A percentile compares a stretch with the other conserved stretches of the same genome.
Conservation (phyloP, 2,888 invertebrate species). For the Thysanoteuthis rhombus region DNA sequence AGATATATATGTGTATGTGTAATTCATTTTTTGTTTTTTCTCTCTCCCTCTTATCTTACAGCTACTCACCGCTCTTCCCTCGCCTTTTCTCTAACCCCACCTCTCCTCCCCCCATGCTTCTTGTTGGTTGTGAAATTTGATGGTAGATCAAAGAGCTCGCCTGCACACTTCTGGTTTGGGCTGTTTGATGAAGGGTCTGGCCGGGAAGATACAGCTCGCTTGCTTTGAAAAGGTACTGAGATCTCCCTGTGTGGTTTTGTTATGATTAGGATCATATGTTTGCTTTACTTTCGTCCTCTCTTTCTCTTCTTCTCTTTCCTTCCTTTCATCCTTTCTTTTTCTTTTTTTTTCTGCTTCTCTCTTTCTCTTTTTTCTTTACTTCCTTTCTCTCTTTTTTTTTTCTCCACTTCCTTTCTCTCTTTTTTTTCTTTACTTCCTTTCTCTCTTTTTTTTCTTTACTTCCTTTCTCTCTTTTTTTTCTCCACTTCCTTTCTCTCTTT, state of each 20-base stretch:
- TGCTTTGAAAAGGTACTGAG: constrained; percentile 25
- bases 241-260: background rate
- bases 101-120: background rate
- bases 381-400: background rate
- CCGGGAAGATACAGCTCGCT: constrained; percentile 27
- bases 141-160: constrained; percentile 26
- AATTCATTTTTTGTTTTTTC: background rate
- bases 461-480: too few species aligned
- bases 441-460: background rate
- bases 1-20: background rate
- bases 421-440: background rate
- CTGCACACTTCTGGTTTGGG: constrained; percentile 14
- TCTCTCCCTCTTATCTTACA: background rate
- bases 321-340: background rate
- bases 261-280: constrained; percentile 16
- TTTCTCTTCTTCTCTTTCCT: background rate
- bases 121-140: constrained; percentile 32
- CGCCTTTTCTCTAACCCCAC: background rate
- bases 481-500: too few species aligned
- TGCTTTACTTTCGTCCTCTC: background rate
- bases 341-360: too few species aligned
- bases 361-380: background rate
- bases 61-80: background rate
- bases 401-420: background rate
- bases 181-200: constrained; percentile 19